These are phyloP conservation scores for Corvus hawaiiensis DNA, from an alignment of 2,113 vertebrate genomes.

Conservation along the genomic window DNA sequence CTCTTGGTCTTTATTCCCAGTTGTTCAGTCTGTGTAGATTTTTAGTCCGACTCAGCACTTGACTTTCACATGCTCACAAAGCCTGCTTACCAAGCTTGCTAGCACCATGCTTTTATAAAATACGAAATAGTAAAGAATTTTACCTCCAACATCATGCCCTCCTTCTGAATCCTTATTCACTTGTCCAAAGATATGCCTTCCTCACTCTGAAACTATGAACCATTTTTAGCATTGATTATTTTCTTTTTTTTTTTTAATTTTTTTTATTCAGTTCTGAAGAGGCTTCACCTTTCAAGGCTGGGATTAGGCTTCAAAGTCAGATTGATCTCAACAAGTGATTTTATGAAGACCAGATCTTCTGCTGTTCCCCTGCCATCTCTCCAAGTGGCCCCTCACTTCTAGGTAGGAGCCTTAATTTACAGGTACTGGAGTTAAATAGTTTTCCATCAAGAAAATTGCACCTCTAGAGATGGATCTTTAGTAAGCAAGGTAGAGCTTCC, in stretches of 20 bases:
- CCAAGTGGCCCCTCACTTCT: not conserved
- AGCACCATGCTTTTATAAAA: not conserved
- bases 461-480: not conserved
- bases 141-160: not conserved
- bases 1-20: not conserved
- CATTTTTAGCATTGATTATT: not conserved
- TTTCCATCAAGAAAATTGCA: not conserved
- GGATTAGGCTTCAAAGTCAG: not conserved
- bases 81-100: not conserved
- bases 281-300: not conserved
- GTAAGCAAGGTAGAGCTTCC: not conserved
- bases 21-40: not conserved
- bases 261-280: not conserved
- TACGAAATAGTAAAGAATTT: not conserved
- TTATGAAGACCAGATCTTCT: not conserved
- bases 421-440: not conserved
- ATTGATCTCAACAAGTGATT: not conserved
- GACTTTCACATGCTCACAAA: not conserved
- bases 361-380: not conserved
- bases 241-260: not conserved
- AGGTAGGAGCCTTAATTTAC: not conserved
- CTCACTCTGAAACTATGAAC: not conserved
- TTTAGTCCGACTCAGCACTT: not conserved
- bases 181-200: not conserved
- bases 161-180: not conserved